Evolutionary conservation across 2,888 invertebrate genomes (phyloP), one percentile per base, ranked within the genome.

Genomic region (Machimus rusticus): DNA sequence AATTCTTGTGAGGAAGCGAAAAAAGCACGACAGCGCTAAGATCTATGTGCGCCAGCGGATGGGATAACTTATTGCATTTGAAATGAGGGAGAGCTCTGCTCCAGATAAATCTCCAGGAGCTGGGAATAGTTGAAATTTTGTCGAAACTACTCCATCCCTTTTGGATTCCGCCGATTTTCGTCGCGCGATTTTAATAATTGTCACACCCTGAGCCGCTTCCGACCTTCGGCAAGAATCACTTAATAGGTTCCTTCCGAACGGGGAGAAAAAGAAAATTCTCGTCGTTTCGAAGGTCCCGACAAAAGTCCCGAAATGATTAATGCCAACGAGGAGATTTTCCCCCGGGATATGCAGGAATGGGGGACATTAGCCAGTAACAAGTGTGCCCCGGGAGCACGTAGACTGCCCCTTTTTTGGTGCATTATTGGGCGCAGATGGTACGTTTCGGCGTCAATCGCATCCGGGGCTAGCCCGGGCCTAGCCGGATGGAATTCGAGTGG

Each of bases 1-100:
- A 82, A 82, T 82, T 82, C 82, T 82, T 82, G 57, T 82, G 34
- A 82, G 34, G 34, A 57, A 82, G 55, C 55, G 82, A n/a, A 81
- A 81, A 82, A 82, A 76, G 76, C 8, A 82, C 57, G 82, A 82
- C 82, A 82, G 37, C 31, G 31, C 31, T 5, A 82, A 66, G 57
- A 82, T 82, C 57, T 82, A 82, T 82, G 82, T 82, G 82, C 82
- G 1, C 66, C 66, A 82, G 37, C 37, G 82, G 82, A 82, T 82
- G 82, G 57, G 82, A 82, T 82, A 82, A 82, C 31, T 82, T 82
- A 82, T 82, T 57, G 57, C 66, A 82, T 82, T 66, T 34, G 19
- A 82, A 82, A 82, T 82, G 66, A 82, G 82, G 57, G 39, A 51
- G 57, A 55, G 81, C 43, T 23, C 8, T 81, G 28, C 14, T 81